Conservation (phyloP, 2,888 invertebrate genomes). For the Papilio demoleus region DNA sequence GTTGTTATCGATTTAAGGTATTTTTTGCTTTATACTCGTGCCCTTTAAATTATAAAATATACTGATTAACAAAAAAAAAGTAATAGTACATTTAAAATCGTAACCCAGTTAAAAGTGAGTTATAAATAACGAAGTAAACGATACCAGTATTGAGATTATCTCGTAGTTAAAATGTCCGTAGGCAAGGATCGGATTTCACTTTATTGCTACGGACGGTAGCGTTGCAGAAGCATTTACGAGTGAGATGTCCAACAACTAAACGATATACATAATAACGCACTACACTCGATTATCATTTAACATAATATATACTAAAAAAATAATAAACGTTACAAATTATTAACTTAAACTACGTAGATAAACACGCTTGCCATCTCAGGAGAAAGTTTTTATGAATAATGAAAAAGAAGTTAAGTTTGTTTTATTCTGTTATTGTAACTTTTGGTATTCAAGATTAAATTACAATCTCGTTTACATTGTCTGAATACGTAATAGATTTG, state of each 20-base stretch:
- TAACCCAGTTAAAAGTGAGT: constrained; percentile 42
- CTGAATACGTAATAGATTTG: not conserved
- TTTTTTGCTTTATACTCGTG: too few species aligned
- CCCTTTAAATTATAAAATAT: too few species aligned
- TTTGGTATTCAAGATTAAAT: constrained; percentile 7
- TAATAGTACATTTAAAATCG: constrained; percentile 42
- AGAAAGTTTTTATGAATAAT: constrained; percentile 28
- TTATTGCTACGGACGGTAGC: constrained; percentile 72
- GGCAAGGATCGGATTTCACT: constrained; percentile 77
- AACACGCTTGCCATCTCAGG: not conserved
- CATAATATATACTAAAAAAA: not conserved
- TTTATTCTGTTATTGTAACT: constrained; percentile 11
- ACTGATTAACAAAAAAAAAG: not conserved
- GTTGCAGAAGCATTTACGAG: constrained; percentile 63
- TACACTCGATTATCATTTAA: constrained; percentile 23
- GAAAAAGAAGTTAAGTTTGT: constrained; percentile 4
- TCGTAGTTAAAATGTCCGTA: constrained; percentile 68
- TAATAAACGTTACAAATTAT: not conserved
- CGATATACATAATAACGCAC: constrained; percentile 50
- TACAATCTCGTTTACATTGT: constrained; percentile 13
- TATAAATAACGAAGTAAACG: constrained; percentile 76
- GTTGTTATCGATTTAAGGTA: too few species aligned
- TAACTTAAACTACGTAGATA: not conserved
- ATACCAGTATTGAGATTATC: constrained; percentile 71
- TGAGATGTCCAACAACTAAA: constrained; percentile 70